Base-by-base conservation (phyloP, 2,888 invertebrate genomes). In the Drosophila austrosaltans region DNA sequence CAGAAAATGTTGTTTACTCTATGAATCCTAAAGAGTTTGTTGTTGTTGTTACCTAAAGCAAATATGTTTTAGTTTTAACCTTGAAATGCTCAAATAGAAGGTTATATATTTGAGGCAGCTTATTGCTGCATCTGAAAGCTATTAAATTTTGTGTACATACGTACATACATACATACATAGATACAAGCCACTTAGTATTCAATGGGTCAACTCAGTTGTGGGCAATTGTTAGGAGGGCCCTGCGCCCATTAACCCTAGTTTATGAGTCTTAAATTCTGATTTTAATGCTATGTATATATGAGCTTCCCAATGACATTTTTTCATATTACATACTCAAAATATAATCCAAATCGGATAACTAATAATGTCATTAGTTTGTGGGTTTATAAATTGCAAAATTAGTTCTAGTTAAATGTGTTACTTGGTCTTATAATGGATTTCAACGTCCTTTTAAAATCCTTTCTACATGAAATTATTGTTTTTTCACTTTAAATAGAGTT, bases 1-100 rank as follows among this genome's bases (percentile, higher is more conserved):
- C 36, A 36, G 16, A 36, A 36, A 36, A 36, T 8, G 36, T 56
- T 56, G 30, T 56, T 32, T 61, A 61, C 32, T 48, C 48, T 8
- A 48, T 48, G 48, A 48, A 25, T 48, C 48, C 48, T 25, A 48
- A 48, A 48, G 48, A 48, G 48, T 48, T 48, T 48, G 22, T 48
- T 48, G 25, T 48, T 48, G 22, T 48, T 48, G 25, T 48, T 48
- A 48, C 48, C 25, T 48, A 48, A 48, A 48, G 10, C 12, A 48
- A 48, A 48, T 48, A 48, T 48, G 22, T 25, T 25, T 48, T 4
- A 8, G 3, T 16, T 48, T 48, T 48, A 25, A 48, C 48, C 48
- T 48, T 48, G 48, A 48, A 48, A 25, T 25, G 10, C 10, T 48
- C 48, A 48, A 48, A 48, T 48, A 48, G 48, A 48, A 48, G 48